Evolutionary conservation across 2,113 vertebrate genomes (phyloP), one percentile per base, ranked within the genome.

Genomic region (Strix uralensis): DNA sequence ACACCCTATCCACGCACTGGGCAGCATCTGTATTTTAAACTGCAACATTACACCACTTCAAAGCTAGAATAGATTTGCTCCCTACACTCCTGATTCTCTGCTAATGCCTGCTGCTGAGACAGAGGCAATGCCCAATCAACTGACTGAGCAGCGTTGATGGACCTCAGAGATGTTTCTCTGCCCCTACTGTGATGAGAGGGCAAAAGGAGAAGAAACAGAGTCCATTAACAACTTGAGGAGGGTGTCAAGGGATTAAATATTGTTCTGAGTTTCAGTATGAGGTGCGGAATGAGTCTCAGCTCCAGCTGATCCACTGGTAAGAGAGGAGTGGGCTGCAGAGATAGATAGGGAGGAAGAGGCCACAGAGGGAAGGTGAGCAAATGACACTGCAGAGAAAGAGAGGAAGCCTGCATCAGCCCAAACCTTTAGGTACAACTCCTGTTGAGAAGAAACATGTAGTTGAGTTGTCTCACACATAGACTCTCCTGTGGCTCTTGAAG

Each of bases 161-260:
- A 81, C 71, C 70, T 90, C 52, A 49, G 90, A 81, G 91, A 90
- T 49, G n/a, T 59, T 81, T 82, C 81, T 79, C 59, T 95, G 86
- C 78, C 94, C 88, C 88, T 6, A 6, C 55, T 42, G 17, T 49
- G 81, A 88, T 81, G 72, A 96, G 77, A 93, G 93, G 89, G 86
- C 93, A 96, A 80, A 86, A 93, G 89, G 72, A 96, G 79, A 93
- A 94, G 77, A 92, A 95, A 66, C 22, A 79, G 62, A 95, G 83
- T 91, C 94, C 89, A 94, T 95, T 96, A 96, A 71, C 74, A 86
- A 70, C 67, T 91, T 75, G 47, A 95, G 52, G 51, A 58, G 42
- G 21, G 59, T 95, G 86, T 81, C 91, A 90, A 88, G 93, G 88
- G 93, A 97, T 91, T 97, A 96, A 95, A 94, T 90, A 94, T 75